These are phyloP conservation scores for Rhamphomyia laevipes DNA, from an alignment of 2,888 invertebrate species.

Conservation along the genomic window DNA sequence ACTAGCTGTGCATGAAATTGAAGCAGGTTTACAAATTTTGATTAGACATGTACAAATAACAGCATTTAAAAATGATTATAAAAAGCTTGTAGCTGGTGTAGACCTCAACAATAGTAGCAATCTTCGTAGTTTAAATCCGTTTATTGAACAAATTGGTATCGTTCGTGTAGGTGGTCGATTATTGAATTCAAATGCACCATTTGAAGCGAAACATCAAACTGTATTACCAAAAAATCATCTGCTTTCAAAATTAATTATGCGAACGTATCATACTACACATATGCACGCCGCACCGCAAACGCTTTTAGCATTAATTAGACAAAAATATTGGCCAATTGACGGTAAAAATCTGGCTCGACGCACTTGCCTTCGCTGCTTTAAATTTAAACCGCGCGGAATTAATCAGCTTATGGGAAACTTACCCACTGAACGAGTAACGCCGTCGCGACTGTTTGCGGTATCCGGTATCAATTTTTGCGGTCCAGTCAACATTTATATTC, in stretches of 20 bases:
- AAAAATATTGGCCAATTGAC: constrained; percentile 15
- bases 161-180: not conserved
- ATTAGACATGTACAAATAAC: not conserved
- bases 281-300: not conserved
- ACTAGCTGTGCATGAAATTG: not conserved
- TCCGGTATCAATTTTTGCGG: constrained; percentile 3
- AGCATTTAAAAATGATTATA: not conserved
- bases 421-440: constrained; percentile 12
- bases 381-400: not conserved
- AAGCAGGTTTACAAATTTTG: not conserved
- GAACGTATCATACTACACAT: not conserved
- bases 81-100: not conserved
- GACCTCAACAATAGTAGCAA: not conserved
- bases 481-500: constrained; percentile 9
- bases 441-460: not conserved
- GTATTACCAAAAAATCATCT: constrained; percentile 1
- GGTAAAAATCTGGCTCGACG: constrained; percentile 4
- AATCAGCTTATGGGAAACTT: constrained; percentile 18
- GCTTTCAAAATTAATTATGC: constrained; percentile 4
- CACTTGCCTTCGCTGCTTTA: constrained; percentile 9
- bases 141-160: not conserved
- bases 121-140: not conserved
- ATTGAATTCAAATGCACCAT: not conserved
- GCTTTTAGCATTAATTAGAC: constrained; percentile 6
- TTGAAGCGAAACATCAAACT: constrained; percentile 1